Base-by-base conservation (phyloP, 1,140 invertebrate species). In the Popillia japonica region DNA sequence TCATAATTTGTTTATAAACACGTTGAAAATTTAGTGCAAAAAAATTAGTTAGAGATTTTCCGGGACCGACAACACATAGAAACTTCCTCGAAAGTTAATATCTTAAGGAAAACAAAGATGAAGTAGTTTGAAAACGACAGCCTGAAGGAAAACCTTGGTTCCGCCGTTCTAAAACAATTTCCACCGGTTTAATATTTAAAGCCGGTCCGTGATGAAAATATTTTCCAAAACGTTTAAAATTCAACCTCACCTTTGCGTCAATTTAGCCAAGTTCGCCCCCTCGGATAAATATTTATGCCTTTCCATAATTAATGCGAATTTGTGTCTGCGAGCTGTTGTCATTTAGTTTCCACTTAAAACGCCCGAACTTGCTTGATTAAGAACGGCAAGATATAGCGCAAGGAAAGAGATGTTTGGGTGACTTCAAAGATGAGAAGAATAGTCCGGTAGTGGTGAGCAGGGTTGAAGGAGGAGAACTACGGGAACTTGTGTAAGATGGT, bases 301-400 rank as follows among this genome's bases (percentile, higher is more conserved):
- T 42, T 74, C 41, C 34, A 74, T 74, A 74, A 74, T 74, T 74
- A 74, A 74, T 74, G 72, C 34, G 72, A 42, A 74, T 42, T 74
- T 42, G 41, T 74, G 72, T 41, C 27, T n/a, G 72, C 59, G 72
- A 72, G 9, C 27, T 34, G 27, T 72, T 72, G 72, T 74, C 72
- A 74, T 74, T 74, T 42, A 42, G 34, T 55, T 17, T 72, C 22
- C 23, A 11, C 14, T 40, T 72, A 27, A 74, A 17, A 14, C 72
- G 34, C 41, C 22, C 72, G 14, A 72, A n/a, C 20, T 72, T 20
- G 41, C 72, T 74, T 74, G 72, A 74, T 74, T 74, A 74, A 40
- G 72, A 74, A 74, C 72, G 20, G 23, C 2, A 23, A 68, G 64
- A 68, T 27, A 68, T 11, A 2, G 44, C 44, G 22, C 22, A 14